Conservation (phyloP, 64 coral and sea anemone genomes). For the Dendronephthya gigantea region DNA sequence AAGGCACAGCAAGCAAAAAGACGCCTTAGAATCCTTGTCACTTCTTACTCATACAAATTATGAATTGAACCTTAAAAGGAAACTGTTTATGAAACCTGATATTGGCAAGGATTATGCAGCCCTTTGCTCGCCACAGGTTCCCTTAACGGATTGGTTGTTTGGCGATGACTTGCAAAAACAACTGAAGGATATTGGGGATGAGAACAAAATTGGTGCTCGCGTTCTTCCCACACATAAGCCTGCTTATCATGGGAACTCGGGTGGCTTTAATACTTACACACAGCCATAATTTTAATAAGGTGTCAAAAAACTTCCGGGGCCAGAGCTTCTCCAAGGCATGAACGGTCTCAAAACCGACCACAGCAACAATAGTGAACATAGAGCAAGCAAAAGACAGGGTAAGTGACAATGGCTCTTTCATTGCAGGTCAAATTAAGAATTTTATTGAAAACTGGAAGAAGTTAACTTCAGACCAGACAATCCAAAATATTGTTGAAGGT, state of each 20-base stretch:
- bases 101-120: slow-evolving; percentile 8
- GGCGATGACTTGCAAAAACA: slow-evolving; percentile 5
- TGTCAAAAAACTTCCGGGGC: not conserved
- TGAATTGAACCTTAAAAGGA: not conserved
- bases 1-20: too few relatives aligned
- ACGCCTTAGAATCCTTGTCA: not conserved
- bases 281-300: not conserved
- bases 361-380: not conserved
- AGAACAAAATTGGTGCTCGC: not conserved
- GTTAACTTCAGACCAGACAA: not conserved
- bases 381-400: not conserved
- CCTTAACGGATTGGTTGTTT: not conserved
- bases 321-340: too few relatives aligned
- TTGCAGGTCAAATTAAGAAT: not conserved
- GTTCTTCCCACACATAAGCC: not conserved
- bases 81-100: not conserved
- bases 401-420: not conserved
- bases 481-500: not conserved
- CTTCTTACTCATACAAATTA: not conserved
- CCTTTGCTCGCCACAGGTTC: not conserved
- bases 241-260: not conserved
- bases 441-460: not conserved
- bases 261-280: too few relatives aligned
- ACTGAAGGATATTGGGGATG: not conserved
- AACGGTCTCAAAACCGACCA: too few relatives aligned